These are phyloP conservation scores for Sympetrum striolatum DNA, from an alignment of 2,888 invertebrate genomes.

Conservation along the genomic window DNA sequence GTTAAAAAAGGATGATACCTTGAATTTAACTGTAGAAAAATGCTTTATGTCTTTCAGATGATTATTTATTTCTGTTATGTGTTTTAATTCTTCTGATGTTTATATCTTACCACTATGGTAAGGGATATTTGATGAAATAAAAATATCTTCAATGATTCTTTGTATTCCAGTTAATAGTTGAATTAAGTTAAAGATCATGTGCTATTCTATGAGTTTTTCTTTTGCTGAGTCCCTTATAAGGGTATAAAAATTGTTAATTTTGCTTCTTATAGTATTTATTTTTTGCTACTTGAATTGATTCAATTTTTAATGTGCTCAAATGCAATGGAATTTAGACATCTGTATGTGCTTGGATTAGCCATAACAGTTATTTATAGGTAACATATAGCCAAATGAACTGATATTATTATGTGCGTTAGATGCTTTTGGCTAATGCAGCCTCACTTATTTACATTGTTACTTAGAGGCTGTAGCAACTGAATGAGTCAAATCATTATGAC, in stretches of 20 bases:
- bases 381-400: not conserved
- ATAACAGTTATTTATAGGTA: not conserved
- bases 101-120: not conserved
- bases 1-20: no score
- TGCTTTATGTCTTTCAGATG: not conserved
- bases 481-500: slow-evolving; percentile 26
- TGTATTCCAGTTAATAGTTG: not conserved
- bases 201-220: not conserved
- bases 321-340: slow-evolving; percentile 6
- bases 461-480: slow-evolving; percentile 32
- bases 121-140: not conserved
- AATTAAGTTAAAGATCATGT: not conserved
- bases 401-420: slow-evolving; percentile 19
- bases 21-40: not conserved
- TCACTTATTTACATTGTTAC: slow-evolving; percentile 2
- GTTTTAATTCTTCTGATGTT: not conserved
- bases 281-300: not conserved
- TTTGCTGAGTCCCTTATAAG: not conserved
- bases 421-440: slow-evolving; percentile 30
- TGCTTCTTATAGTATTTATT: slow-evolving; percentile 18
- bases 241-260: slow-evolving; percentile 2
- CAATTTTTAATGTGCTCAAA: slow-evolving; percentile 32
- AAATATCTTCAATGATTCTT: not conserved
- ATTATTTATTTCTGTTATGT: not conserved
- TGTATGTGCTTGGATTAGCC: slow-evolving; percentile 17